These are phyloP conservation scores for Suncus etruscus DNA, from an alignment of 2,113 vertebrate species.

Conservation along the genomic window DNA sequence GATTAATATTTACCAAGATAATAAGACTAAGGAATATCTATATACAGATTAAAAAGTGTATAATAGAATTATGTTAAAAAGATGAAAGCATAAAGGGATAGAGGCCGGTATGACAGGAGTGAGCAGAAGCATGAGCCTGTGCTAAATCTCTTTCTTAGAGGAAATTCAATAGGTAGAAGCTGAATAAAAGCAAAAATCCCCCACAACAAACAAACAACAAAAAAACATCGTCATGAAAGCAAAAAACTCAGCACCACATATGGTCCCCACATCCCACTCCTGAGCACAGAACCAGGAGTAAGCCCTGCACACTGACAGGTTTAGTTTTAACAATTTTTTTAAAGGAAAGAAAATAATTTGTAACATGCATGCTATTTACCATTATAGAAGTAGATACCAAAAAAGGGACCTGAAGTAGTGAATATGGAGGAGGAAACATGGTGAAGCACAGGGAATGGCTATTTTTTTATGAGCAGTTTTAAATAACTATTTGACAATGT, in stretches of 20 bases:
- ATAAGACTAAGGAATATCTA: not conserved
- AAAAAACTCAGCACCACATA: too few species aligned
- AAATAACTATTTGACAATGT: not conserved
- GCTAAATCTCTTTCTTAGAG: not conserved
- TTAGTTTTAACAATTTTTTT: too few species aligned
- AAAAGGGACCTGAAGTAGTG: constrained; percentile 13
- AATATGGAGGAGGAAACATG: not conserved
- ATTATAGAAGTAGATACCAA: not conserved
- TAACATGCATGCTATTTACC: not conserved
- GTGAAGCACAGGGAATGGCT: not conserved
- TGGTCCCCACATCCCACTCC: too few species aligned
- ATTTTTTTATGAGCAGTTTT: not conserved
- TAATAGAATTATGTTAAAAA: not conserved
- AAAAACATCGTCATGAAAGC: not conserved
- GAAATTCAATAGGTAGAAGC: not conserved
- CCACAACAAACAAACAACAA: not conserved
- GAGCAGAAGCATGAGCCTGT: not conserved
- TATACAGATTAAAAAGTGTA: not conserved
- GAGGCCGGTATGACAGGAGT: not conserved
- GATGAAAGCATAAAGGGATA: not conserved
- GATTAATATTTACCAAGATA: not conserved
- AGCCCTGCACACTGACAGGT: too few species aligned
- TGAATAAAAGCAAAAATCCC: not conserved
- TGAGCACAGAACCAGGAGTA: too few species aligned
- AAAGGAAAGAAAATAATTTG: too few species aligned